These are phyloP conservation scores for Columba livia DNA, from an alignment of 2,113 vertebrate species.

Conservation along the genomic window DNA sequence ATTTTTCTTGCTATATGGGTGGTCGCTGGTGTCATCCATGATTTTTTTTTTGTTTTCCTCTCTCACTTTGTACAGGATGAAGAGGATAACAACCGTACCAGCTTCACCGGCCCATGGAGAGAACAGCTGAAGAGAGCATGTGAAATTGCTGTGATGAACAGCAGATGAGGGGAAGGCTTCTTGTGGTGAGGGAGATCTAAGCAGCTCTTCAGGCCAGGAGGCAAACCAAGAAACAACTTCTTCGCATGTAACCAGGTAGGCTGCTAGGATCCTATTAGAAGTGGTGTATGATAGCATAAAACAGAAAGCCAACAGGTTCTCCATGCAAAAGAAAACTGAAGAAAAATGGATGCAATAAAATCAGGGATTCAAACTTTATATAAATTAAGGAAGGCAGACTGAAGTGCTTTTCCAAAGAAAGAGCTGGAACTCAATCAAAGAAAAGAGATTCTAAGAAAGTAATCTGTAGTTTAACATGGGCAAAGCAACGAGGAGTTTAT, in stretches of 20 bases:
- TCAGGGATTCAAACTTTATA: neutral
- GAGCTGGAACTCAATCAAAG: neutral
- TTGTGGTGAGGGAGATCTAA: neutral
- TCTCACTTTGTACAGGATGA: conserved; percentile 5
- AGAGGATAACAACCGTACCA: conserved; percentile 37
- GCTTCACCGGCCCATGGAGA: conserved; percentile 29
- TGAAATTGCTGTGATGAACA: conserved; percentile 50
- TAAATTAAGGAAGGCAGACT: neutral
- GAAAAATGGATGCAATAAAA: neutral
- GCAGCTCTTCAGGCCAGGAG: neutral
- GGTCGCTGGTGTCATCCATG: conserved; percentile 41
- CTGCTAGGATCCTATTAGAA: neutral
- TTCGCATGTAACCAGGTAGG: neutral
- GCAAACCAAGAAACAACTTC: neutral
- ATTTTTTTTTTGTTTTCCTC: neutral
- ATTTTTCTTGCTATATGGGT: conserved; percentile 42
- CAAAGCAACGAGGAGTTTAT: neutral
- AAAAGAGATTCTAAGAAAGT: neutral
- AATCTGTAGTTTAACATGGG: neutral
- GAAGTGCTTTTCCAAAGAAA: neutral
- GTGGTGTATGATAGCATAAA: neutral
- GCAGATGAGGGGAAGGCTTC: conserved; percentile 17
- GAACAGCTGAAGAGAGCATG: conserved; percentile 67
- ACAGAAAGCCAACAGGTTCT: neutral
- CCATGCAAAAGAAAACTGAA: neutral